A percentile compares a stretch with the other conserved stretches of the same genome.
These are phyloP conservation scores for Drosophila willistoni DNA, from an alignment of 1,140 invertebrate genomes.

Conservation along the genomic window DNA sequence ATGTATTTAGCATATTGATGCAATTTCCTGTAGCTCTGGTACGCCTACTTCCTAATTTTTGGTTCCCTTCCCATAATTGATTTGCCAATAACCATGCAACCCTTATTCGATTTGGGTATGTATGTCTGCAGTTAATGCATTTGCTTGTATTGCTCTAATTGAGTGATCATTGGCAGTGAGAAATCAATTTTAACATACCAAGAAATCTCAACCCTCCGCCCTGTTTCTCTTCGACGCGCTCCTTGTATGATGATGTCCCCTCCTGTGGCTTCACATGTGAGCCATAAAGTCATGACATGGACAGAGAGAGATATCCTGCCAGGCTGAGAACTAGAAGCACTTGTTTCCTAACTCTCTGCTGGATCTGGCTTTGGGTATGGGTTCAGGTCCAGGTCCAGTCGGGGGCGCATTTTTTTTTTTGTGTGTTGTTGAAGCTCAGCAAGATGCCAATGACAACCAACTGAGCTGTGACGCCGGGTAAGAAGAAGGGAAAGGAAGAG, in stretches of 20 bases:
- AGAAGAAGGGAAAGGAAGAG: slow-evolving; percentile 34
- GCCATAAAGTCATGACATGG: slow-evolving; percentile 47
- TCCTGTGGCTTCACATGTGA: slow-evolving; percentile 32
- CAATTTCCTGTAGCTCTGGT: slow-evolving; percentile 19
- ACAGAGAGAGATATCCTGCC: slow-evolving; percentile 32
- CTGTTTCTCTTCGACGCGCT: not conserved
- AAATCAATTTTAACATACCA: slow-evolving; percentile 22
- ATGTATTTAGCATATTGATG: slow-evolving; percentile 22
- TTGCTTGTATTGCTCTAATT: slow-evolving; percentile 60
- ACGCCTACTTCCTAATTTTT: not conserved
- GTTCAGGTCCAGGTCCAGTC: slow-evolving; percentile 36
- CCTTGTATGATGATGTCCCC: not conserved
- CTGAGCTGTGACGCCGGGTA: slow-evolving; percentile 72
- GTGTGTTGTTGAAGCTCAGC: slow-evolving; percentile 53
- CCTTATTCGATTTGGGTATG: slow-evolving; percentile 48
- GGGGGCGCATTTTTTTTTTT: slow-evolving; percentile 39
- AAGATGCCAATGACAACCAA: slow-evolving; percentile 62
- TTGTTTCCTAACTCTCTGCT: slow-evolving; percentile 42
- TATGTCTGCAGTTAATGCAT: slow-evolving; percentile 32
- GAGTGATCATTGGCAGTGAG: slow-evolving; percentile 56
- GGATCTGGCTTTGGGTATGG: too few relatives aligned
- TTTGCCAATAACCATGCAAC: slow-evolving; percentile 34
- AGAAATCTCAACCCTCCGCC: slow-evolving; percentile 9
- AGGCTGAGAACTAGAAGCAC: slow-evolving; percentile 50
- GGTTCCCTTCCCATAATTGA: slow-evolving; percentile 28